A percentile compares a stretch with the other conserved stretches of the same genome.
Evolutionary conservation across 2,888 invertebrate species (phyloP).

Genomic region (Oxytorus armatus): DNA sequence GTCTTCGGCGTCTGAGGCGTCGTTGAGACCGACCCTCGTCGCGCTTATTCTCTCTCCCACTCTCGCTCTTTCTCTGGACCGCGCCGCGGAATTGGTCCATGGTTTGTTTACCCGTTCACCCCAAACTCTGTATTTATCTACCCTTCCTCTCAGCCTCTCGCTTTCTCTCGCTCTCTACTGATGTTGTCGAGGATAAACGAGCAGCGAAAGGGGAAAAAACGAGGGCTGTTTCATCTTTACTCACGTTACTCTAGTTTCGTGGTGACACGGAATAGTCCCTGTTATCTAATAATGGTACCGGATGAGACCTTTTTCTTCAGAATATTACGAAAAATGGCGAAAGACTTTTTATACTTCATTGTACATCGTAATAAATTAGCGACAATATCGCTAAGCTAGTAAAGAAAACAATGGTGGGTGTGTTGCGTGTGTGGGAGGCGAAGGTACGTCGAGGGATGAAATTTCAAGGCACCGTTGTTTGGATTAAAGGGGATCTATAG

Average conservation of each 20-base stretch:
- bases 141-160: constrained; percentile 23
- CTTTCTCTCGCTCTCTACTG: neutral
- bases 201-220: constrained; percentile 1
- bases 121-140: constrained; percentile 47
- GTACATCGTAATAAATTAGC: no score
- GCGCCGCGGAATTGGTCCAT: constrained; percentile 42
- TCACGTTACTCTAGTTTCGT: constrained; percentile 12
- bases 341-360: no score
- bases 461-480: constrained; percentile 47
- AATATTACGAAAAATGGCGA: constrained; percentile 15
- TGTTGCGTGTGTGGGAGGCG: constrained; percentile 6
- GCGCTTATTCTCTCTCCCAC: constrained; percentile 24
- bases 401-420: no score
- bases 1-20: constrained; percentile 68
- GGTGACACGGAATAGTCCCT: constrained; percentile 1
- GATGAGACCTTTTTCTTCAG: neutral
- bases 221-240: constrained; percentile 14
- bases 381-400: no score
- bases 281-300: constrained; percentile 3
- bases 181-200: constrained; percentile 30
- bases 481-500: constrained; percentile 24
- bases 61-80: constrained; percentile 47
- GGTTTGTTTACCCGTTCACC: constrained; percentile 63
- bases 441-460: constrained; percentile 36
- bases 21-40: constrained; percentile 66